phyloP scores from a whole-genome alignment of 2,113 vertebrate genomes.

The Antechinus flavipes region DNA sequence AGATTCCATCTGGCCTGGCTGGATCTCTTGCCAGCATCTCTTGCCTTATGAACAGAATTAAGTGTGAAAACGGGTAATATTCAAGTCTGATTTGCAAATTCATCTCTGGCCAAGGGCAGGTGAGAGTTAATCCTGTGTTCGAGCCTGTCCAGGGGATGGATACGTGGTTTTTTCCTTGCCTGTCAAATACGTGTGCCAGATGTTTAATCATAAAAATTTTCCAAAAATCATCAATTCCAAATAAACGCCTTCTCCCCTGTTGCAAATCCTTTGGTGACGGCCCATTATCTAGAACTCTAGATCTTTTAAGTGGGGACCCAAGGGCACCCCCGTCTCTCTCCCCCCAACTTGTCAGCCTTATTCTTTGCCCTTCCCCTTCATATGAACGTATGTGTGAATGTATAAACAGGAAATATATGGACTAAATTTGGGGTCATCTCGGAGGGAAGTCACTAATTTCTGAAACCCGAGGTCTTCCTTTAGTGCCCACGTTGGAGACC shows the following conservation, averaged over 20 bases:
- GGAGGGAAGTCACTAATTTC: neutral
- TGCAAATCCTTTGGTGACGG: neutral
- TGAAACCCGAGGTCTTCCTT: neutral
- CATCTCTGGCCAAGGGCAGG: neutral
- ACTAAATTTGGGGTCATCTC: neutral
- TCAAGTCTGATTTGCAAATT: constrained; percentile 37
- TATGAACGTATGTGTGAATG: too few relatives aligned
- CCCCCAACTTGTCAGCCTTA: too few relatives aligned
- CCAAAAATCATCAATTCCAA: neutral
- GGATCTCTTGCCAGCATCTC: neutral
- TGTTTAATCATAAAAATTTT: neutral
- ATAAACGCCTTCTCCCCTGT: too few relatives aligned
- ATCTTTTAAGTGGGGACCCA: neutral
- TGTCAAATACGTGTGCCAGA: neutral
- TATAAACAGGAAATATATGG: too few relatives aligned
- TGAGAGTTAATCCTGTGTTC: neutral
- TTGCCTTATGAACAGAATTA: constrained; percentile 42
- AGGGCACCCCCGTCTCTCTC: too few relatives aligned
- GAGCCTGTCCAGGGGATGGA: neutral
- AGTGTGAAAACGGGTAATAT: constrained; percentile 45
- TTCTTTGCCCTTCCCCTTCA: neutral
- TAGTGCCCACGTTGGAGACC: neutral
- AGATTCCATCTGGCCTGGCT: constrained; percentile 1
- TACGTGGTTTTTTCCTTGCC: neutral
- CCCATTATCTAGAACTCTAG: neutral